Conservation (phyloP, 2,113 vertebrate genomes). For the Myotis davidii region DNA sequence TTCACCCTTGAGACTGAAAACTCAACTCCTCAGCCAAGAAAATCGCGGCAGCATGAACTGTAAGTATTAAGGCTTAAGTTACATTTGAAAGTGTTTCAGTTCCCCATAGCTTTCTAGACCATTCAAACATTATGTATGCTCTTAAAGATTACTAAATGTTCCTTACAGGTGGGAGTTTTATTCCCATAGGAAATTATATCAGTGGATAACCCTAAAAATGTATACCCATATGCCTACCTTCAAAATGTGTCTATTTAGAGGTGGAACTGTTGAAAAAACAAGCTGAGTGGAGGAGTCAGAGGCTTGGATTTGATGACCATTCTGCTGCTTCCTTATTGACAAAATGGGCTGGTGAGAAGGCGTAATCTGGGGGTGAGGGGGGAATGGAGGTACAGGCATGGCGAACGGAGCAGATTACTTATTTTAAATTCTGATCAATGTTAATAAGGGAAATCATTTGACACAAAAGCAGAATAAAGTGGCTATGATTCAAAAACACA, state of each 20-base stretch:
- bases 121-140: constrained; percentile 32
- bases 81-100: constrained; percentile 24
- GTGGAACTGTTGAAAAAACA: neutral
- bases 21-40: constrained; percentile 44
- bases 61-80: constrained; percentile 49
- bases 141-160: constrained; percentile 38
- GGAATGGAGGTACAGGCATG: too few species aligned
- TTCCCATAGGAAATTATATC: constrained; percentile 34
- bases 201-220: constrained; percentile 12
- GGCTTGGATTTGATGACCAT: neutral
- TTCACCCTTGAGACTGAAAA: constrained; percentile 48
- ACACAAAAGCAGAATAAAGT: constrained; percentile 37
- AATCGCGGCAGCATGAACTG: constrained; percentile 34
- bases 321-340: neutral
- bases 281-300: neutral
- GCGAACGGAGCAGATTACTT: neutral
- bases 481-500: neutral
- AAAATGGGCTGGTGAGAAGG: neutral
- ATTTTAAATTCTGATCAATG: neutral
- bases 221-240: neutral
- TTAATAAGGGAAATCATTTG: neutral
- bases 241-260: neutral
- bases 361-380: too few species aligned
- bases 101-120: constrained; percentile 31
- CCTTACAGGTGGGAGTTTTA: constrained; percentile 27